Evolutionary conservation across 2,113 vertebrate genomes (phyloP).

Genomic region (Cyanoderma ruficeps): DNA sequence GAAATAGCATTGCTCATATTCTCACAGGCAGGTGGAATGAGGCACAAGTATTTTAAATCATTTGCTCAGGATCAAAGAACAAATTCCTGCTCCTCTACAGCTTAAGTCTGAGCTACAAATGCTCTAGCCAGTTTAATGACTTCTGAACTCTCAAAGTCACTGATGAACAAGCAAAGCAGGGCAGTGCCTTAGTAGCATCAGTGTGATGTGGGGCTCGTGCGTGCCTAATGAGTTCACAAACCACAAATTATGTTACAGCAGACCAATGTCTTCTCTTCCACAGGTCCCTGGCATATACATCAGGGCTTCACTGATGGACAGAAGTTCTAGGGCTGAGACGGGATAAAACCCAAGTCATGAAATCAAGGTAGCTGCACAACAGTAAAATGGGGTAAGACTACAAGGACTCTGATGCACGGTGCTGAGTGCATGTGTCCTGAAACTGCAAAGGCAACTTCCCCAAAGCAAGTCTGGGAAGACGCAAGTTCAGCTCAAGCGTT

Average conservation of each 20-base stretch:
- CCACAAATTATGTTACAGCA: neutral
- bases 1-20: neutral
- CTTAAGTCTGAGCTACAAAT: neutral
- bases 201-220: neutral
- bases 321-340: neutral
- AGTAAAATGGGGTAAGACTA: neutral
- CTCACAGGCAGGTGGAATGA: neutral
- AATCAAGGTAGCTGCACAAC: neutral
- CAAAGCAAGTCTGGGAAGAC: neutral
- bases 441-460: neutral
- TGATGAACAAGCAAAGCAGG: neutral
- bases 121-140: neutral
- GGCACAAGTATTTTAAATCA: neutral
- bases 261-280: neutral
- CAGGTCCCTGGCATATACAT: neutral
- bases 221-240: neutral
- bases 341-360: neutral
- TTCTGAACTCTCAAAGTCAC: neutral
- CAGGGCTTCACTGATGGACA: neutral
- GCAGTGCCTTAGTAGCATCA: neutral
- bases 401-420: fast-evolving
- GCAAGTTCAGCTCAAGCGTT: neutral
- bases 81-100: neutral
- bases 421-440: neutral
- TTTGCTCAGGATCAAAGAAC: neutral